Percentiles rank a stretch among this genome's conserved stretches.
These are phyloP conservation scores for Metacarcinus magister DNA, from an alignment of 2,888 invertebrate genomes.

Conservation along the genomic window DNA sequence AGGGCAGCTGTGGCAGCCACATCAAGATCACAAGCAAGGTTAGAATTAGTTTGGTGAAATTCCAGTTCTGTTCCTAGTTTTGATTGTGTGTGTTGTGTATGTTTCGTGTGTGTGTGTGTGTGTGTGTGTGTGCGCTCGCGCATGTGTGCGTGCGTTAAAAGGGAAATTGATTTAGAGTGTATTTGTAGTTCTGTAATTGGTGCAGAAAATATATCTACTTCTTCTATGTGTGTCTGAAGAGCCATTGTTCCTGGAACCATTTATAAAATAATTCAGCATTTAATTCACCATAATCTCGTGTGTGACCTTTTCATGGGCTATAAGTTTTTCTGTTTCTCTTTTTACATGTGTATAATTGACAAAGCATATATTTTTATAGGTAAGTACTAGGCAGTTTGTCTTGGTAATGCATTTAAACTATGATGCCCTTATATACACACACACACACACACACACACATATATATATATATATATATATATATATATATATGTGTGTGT, in stretches of 20 bases:
- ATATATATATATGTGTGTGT: not conserved
- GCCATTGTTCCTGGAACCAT: constrained; percentile 17
- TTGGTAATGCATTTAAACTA: constrained; percentile 8
- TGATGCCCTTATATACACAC: not conserved
- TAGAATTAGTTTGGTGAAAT: constrained; percentile 37
- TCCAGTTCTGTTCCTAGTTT: constrained; percentile 51
- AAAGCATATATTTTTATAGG: constrained; percentile 46
- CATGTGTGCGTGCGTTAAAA: not conserved
- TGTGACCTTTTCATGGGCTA: not conserved
- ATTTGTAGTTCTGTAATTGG: constrained; percentile 8
- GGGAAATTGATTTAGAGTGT: not conserved
- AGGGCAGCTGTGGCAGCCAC: constrained; percentile 47
- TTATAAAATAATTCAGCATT: not conserved
- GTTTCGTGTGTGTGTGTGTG: constrained; percentile 27
- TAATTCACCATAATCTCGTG: constrained; percentile 3
- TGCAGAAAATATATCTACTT: constrained; percentile 29
- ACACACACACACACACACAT: not conserved
- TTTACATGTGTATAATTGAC: constrained; percentile 31
- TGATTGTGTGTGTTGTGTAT: constrained; percentile 47
- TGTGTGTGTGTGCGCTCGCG: not conserved
- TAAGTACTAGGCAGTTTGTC: not conserved
- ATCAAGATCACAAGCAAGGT: constrained; percentile 13
- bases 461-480: not conserved
- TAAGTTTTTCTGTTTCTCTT: not conserved
- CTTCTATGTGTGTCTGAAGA: constrained; percentile 29